Percentiles rank a stretch among this genome's conserved stretches.
phyloP scores from a whole-genome alignment of 2,113 vertebrate genomes.

The Caracal caracal region DNA sequence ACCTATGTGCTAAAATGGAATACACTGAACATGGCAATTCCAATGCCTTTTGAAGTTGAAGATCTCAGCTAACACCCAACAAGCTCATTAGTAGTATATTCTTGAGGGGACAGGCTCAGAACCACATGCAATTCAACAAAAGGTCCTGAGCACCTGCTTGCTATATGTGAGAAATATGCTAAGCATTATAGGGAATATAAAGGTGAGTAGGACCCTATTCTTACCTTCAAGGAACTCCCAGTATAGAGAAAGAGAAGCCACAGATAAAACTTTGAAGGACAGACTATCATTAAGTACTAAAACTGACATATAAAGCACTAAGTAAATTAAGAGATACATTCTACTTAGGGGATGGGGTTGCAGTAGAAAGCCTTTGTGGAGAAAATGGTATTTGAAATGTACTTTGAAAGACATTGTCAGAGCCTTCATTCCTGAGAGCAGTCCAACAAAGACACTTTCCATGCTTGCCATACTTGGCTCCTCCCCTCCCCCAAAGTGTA shows the following conservation, averaged over 20 bases:
- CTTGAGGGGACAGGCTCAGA: background rate
- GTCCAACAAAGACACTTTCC: background rate
- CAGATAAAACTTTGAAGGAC: constrained; percentile 7
- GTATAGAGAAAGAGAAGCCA: background rate
- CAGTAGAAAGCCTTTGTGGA: background rate
- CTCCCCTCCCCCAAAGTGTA: background rate
- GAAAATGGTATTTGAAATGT: background rate
- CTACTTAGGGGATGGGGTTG: background rate
- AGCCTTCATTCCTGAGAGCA: background rate
- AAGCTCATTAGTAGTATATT: background rate
- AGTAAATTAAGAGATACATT: constrained; percentile 9
- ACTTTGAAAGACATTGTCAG: constrained; percentile 12
- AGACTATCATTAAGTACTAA: background rate
- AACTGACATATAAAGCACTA: background rate
- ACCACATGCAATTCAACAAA: background rate
- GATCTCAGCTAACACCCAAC: background rate
- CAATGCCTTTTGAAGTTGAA: background rate
- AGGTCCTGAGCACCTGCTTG: background rate
- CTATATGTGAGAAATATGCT: background rate
- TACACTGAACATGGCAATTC: background rate
- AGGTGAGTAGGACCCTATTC: background rate
- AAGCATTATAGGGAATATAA: background rate
- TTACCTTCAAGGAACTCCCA: background rate
- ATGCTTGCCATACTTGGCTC: background rate
- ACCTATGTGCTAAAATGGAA: constrained; percentile 15